Evolutionary conservation across 2,888 invertebrate species (phyloP), one percentile per base, ranked within the genome.

Genomic region (Pterostichus madidus): DNA sequence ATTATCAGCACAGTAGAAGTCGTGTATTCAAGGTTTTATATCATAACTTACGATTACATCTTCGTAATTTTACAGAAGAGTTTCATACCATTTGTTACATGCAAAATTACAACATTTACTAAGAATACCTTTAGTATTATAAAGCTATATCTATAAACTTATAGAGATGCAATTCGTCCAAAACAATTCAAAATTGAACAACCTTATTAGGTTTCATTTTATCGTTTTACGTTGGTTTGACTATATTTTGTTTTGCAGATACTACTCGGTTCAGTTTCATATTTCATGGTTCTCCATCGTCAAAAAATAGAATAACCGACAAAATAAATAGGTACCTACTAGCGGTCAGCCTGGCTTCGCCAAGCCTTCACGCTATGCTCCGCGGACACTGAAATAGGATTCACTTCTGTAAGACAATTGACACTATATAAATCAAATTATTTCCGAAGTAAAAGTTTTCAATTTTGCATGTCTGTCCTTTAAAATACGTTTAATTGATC

Each of bases 231-330:
- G 24, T 24, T 24, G 24, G 3, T 3, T 3, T 24, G 24, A 24
- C 24, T 24, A 24, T 24, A 24, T 32, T 61, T 32, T 5, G 5
- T 71, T 52, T 81, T 75, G 15, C 24, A 81, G 75, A 75, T 75
- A 46, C 75, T 81, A 7, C 81, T 75, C 4, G 81, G 81, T 10
- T 81, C 81, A 10, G 75, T 81, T 0, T 81, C 75, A 31, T 61
- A 75, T 75, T 75, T 44, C 32, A 81, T 81, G 75, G 73, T 81
- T 8, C 59, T 81, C n/a, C 81, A 81, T 31, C 56, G 61, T 3
- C 53, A 77, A 35, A 77, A 77, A n/a, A 32, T 52, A 31, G 56
- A 53, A 13, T 52, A 39, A 35, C 7, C 13, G 0, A 35, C 32
- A 13, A 31, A 77, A 39, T 32, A 73, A n/a, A n/a, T n/a, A n/a